A percentile compares a stretch with the other conserved stretches of the same genome.
These are phyloP conservation scores for Puma concolor DNA, from an alignment of 2,113 vertebrate species.

Conservation along the genomic window DNA sequence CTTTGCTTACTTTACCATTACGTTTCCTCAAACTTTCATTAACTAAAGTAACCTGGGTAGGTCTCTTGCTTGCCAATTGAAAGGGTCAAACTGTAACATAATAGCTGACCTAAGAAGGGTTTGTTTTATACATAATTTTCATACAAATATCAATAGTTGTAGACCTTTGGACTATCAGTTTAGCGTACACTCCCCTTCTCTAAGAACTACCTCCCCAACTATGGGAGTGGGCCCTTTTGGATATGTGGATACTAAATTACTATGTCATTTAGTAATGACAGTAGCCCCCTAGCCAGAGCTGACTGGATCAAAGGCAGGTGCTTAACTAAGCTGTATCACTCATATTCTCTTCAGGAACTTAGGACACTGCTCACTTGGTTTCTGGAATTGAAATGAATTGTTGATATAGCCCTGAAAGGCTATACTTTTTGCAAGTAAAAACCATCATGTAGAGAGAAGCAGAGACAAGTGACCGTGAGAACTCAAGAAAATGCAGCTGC, in stretches of 20 bases:
- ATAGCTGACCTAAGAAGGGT: neutral
- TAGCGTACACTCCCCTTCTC: neutral
- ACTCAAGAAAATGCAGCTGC: neutral
- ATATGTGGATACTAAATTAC: neutral
- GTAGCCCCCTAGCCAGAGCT: neutral
- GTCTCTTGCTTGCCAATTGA: neutral
- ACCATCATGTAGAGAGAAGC: neutral
- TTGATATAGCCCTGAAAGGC: neutral
- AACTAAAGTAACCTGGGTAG: neutral
- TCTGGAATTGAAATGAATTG: neutral
- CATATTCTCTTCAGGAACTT: neutral
- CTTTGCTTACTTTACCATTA: neutral
- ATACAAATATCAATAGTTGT: neutral
- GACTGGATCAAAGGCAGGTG: neutral
- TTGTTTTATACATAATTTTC: neutral
- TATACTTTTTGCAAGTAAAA: neutral
- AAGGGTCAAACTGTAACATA: neutral
- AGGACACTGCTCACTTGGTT: neutral
- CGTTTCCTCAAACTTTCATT: neutral
- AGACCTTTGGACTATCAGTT: neutral
- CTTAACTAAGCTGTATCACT: neutral
- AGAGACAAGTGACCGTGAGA: neutral
- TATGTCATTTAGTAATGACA: neutral
- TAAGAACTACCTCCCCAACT: neutral
- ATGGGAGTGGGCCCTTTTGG: neutral